Evolutionary conservation across 2,797 vertebrate species (phyloP), one percentile per base, ranked within the genome.

Genomic region (Ciconia nigra): DNA sequence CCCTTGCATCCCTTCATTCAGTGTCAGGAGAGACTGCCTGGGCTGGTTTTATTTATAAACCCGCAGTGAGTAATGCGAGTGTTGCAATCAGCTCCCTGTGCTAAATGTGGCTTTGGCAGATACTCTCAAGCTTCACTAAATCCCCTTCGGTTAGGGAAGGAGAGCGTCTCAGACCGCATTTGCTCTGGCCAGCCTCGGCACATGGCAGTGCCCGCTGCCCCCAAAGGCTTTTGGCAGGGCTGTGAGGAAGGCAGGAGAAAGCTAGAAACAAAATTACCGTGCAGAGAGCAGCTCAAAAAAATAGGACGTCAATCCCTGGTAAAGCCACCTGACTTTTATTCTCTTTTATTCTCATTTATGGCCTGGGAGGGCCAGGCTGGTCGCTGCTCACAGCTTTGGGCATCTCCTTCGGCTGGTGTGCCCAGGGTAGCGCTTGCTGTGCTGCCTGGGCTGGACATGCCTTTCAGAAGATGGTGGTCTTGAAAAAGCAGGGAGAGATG

Each of bases 71-170:
- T 46, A 84, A 67, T 15, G 47, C 3, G 44, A 80, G 49, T 33
- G 61, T 47, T 72, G 87, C 89, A 89, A 54, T 81, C 70, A 46
- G 55, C 49, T 89, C 86, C 46, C 61, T 58, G 51, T 33, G 77
- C 87, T 94, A 90, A 96, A 91, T 55, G 69, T 59, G 89, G 73
- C 76, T 91, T 86, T 93, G 94, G 84, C 96, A 95, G 82, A 83
- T 57, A 67, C 51, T 66, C 79, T 57, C 0, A 1, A 88, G 76
- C 66, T 67, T 57, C 59, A 31, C 71, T 76, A 82, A 91, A 71
- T 83, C 78, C 59, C 42, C 22, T 89, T 89, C 5, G 4, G 76
- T 71, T 37, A n/a, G 82, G 63, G 82, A 91, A 91, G 57, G 82
- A 70, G 61, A 59, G 37, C 1, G 1, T 52, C 78, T 87, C 17